These are phyloP conservation scores for Cephus nigrinus DNA, from an alignment of 2,888 invertebrate genomes.

Conservation along the genomic window DNA sequence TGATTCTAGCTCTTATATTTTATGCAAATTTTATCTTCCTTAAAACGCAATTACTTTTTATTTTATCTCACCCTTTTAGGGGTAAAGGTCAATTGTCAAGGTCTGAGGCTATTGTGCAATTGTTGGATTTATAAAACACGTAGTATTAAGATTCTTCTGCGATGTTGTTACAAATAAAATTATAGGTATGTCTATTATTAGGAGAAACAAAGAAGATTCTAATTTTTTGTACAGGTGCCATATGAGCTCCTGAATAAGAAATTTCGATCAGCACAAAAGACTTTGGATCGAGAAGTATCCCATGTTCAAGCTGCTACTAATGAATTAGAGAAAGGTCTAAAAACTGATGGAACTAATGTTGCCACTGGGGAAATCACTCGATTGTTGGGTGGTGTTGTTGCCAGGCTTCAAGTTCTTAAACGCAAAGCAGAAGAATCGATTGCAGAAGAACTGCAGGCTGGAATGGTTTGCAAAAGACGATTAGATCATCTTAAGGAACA, in stretches of 20 bases:
- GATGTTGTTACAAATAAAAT: neutral
- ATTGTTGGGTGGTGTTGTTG: slow-evolving; percentile 89
- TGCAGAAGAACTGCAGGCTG: slow-evolving; percentile 90
- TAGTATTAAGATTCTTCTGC: neutral
- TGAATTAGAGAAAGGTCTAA: slow-evolving; percentile 82
- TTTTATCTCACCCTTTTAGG: neutral
- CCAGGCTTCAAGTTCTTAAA: slow-evolving; percentile 89
- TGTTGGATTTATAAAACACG: neutral
- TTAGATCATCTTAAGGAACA: slow-evolving; percentile 91
- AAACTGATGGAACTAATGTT: slow-evolving; percentile 66
- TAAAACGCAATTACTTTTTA: neutral
- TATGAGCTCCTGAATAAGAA: slow-evolving; percentile 98
- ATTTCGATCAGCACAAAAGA: slow-evolving; percentile 94
- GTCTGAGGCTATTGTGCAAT: neutral
- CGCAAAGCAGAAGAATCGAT: slow-evolving; percentile 95
- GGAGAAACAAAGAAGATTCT: neutral
- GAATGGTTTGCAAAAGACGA: slow-evolving; percentile 90
- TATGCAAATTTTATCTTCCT: neutral
- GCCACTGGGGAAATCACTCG: slow-evolving; percentile 80
- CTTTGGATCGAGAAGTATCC: slow-evolving; percentile 91
- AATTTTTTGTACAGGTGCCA: slow-evolving; percentile 77
- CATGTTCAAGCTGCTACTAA: slow-evolving; percentile 84
- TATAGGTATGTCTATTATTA: neutral
- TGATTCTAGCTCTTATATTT: neutral
- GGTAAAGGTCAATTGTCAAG: neutral